Base-by-base conservation (phyloP, 2,888 invertebrate species). In the Automeris io region DNA sequence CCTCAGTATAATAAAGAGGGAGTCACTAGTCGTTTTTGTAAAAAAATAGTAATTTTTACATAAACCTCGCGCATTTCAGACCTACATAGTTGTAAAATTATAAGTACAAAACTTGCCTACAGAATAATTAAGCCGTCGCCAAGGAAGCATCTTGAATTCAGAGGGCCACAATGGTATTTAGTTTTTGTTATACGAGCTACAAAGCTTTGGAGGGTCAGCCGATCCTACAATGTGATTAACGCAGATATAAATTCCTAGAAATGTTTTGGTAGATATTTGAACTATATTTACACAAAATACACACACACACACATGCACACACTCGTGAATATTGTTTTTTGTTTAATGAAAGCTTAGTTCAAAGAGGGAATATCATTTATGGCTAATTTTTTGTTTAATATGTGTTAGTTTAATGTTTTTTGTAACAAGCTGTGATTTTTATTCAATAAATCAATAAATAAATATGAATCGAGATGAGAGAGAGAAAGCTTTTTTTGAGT, bases 171-270 rank as follows among this genome's bases (percentile, higher is more conserved):
- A 37, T 26, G 25, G 41, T 34, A 43, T 42, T 41, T 41, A 45
- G 45, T 35, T 44, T 41, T 42, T 45, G 44, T 41, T 45, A 49
- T 46, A 34, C 36, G 41, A 49, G 41, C 45, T 41, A 41, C 45
- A 46, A 46, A 41, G 43, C 18, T 37, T 36, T 39, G 40, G 42
- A 42, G 44, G 49, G 49, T 49, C 47, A 45, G 47, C 39, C 38
- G 42, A 35, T 34, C 31, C 22, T 43, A 41, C 41, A 42, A 39
- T 38, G 36, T 39, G 25, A 36, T 25, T 32, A 26, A 38, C 37
- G 32, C 23, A 13, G 22, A 19, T 22, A 23, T 36, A 31, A 9
- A 31, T 5, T 3, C 2, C 31, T 22, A 7, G 31, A 37, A 21
- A 7, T 7, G 31, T 16, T 29, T 13, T 16, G 16, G 29, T 29